Conservation (phyloP, 2,113 vertebrate genomes). For the Erinaceus europaeus region DNA sequence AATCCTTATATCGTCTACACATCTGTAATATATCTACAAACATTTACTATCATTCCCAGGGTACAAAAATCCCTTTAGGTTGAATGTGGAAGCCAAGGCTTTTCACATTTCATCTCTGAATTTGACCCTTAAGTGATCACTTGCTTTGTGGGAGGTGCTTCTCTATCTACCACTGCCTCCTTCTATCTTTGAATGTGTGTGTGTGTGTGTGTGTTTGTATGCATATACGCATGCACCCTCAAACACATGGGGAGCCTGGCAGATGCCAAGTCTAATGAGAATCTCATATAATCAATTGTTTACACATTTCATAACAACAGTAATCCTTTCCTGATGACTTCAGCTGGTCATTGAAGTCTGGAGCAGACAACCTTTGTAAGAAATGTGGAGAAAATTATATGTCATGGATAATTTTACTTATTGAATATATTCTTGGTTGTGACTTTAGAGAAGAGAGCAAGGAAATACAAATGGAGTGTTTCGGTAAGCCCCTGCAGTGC, state of each 20-base stretch:
- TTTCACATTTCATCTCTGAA: background rate
- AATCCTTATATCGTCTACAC: too few species aligned
- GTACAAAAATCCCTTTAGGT: background rate
- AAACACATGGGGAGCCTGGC: conserved; percentile 16
- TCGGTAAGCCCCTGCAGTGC: conserved; percentile 21
- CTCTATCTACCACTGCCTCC: background rate
- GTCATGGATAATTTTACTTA: conserved; percentile 57
- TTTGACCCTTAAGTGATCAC: background rate
- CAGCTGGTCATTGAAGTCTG: conserved; percentile 28
- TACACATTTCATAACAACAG: conserved; percentile 54
- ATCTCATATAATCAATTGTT: conserved; percentile 55
- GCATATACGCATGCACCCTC: background rate
- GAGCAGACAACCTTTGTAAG: conserved; percentile 55
- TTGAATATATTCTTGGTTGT: conserved; percentile 52
- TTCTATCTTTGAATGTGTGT: background rate
- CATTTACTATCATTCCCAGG: background rate
- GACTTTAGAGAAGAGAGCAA: conserved; percentile 45
- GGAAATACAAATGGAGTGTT: conserved; percentile 40
- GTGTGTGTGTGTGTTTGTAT: background rate
- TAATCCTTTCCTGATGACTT: conserved; percentile 62
- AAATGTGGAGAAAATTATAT: conserved; percentile 68
- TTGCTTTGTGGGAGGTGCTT: background rate
- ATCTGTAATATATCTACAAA: background rate
- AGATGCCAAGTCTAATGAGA: conserved; percentile 54
- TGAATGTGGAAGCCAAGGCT: background rate